Percentiles rank a stretch among this genome's conserved stretches.
Evolutionary conservation across 2,888 invertebrate genomes (phyloP).

Genomic region (Peribatodes rhomboidaria): DNA sequence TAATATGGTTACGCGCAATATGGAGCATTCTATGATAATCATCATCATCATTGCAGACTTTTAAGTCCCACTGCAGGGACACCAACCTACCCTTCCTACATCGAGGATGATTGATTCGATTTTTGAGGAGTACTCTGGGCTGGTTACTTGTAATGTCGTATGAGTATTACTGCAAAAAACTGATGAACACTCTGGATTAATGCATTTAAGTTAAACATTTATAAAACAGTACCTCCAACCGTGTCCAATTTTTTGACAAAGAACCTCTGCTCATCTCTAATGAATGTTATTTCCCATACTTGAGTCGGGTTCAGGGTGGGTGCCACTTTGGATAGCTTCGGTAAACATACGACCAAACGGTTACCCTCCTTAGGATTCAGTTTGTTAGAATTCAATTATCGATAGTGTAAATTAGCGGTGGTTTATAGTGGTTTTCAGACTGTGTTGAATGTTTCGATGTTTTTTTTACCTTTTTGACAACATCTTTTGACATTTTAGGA

Average conservation of each 20-base stretch:
- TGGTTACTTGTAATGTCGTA: too few relatives aligned
- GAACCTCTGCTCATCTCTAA: constrained; percentile 71
- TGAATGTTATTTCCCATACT: constrained; percentile 75
- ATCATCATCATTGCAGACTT: too few relatives aligned
- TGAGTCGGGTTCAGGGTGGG: constrained; percentile 58
- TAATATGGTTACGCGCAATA: too few relatives aligned
- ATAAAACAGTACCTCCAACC: constrained; percentile 66
- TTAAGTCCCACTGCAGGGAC: too few relatives aligned
- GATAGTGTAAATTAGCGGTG: background rate
- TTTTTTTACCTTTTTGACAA: constrained; percentile 13
- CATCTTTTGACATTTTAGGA: background rate
- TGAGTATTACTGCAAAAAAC: background rate
- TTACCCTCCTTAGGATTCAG: constrained; percentile 1
- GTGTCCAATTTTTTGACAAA: constrained; percentile 74
- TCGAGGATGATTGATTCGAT: too few relatives aligned
- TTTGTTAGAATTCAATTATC: background rate
- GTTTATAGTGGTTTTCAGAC: constrained; percentile 10
- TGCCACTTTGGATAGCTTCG: constrained; percentile 71
- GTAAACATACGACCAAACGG: constrained; percentile 18
- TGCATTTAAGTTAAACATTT: too few relatives aligned
- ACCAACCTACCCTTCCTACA: too few relatives aligned
- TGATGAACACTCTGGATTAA: background rate
- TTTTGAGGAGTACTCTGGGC: too few relatives aligned
- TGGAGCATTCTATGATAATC: too few relatives aligned
- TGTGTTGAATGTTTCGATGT: constrained; percentile 12